Evolutionary conservation across 2,888 invertebrate species (phyloP).

Genomic region (Elegia similella): DNA sequence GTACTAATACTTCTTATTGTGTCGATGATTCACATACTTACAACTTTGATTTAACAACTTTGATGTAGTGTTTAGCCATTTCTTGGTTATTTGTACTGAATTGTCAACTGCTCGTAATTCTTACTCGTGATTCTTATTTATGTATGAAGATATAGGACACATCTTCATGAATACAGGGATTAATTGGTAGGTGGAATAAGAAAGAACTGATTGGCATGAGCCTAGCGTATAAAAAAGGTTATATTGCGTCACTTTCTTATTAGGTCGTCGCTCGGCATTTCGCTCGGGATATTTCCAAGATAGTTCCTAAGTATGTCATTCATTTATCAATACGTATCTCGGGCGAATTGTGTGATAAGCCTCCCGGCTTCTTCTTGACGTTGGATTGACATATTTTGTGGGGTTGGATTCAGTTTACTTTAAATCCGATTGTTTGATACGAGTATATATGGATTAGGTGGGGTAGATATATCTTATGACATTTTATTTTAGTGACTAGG

Average conservation of each 20-base stretch:
- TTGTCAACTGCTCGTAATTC: too few species aligned
- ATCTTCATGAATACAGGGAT: not conserved
- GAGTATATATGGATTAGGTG: too few species aligned
- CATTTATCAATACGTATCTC: constrained; percentile 13
- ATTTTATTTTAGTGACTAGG: too few species aligned
- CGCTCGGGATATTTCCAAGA: not conserved
- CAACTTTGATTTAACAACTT: too few species aligned
- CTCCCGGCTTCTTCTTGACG: not conserved
- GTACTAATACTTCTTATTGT: too few species aligned
- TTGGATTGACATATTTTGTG: constrained; percentile 2
- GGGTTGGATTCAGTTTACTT: not conserved
- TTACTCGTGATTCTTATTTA: too few species aligned
- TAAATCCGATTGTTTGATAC: not conserved
- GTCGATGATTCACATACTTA: too few species aligned
- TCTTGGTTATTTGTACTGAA: too few species aligned
- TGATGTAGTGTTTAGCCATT: too few species aligned
- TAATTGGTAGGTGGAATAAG: not conserved
- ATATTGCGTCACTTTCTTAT: constrained; percentile 2
- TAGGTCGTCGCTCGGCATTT: not conserved
- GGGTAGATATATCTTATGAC: too few species aligned
- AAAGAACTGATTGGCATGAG: not conserved
- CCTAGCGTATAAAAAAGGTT: not conserved
- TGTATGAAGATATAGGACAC: not conserved
- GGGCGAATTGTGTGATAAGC: not conserved
- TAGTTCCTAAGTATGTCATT: constrained; percentile 12